Percentiles rank a stretch among this genome's conserved stretches.
phyloP scores from a whole-genome alignment of 2,797 vertebrate genomes.

The Crypturellus tataupa region DNA sequence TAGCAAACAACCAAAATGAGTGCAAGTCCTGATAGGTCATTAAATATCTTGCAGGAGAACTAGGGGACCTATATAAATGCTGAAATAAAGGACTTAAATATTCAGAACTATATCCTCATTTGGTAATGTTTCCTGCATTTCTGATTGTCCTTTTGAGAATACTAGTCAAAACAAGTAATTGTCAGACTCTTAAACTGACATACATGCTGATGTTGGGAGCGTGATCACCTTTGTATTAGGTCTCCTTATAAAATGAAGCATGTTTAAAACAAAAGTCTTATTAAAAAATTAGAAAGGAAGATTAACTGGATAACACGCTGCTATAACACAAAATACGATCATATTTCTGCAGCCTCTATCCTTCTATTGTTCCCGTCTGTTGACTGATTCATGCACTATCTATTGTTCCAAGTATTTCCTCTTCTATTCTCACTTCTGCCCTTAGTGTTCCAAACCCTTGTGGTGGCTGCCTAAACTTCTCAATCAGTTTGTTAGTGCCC shows the following conservation, averaged over 20 bases:
- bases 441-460: neutral
- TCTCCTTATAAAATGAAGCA: neutral
- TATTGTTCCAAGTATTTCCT: neutral
- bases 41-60: neutral
- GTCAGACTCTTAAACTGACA: neutral
- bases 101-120: accelerated
- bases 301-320: neutral
- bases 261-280: neutral
- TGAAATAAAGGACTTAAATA: neutral
- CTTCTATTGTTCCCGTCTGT: neutral
- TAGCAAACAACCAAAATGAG: neutral
- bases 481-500: neutral
- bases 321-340: neutral
- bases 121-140: neutral
- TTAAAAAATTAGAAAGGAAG: neutral
- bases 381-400: neutral
- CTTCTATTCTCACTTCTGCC: neutral
- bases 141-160: neutral
- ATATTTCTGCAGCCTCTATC: neutral
- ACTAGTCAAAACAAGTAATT: neutral
- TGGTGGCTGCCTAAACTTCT: neutral
- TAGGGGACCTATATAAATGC: neutral
- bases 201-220: neutral
- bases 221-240: neutral
- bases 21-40: neutral